Conservation (phyloP, 2,797 vertebrate species). For the Phrynocephalus forsythii region DNA sequence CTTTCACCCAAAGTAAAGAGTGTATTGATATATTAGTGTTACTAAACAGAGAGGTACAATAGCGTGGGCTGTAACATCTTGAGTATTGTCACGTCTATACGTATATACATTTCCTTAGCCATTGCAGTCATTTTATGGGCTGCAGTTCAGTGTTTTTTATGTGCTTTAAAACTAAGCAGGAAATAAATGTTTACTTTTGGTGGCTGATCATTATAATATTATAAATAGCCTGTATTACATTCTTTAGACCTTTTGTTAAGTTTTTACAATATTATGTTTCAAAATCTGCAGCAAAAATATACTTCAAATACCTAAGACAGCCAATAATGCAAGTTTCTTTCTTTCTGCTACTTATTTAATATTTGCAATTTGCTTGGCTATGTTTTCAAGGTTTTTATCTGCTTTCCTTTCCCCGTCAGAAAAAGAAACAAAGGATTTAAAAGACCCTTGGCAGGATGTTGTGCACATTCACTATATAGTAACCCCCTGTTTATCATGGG, state of each 20-base stretch:
- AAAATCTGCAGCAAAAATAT: neutral
- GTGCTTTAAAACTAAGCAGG: neutral
- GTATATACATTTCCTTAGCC: slow-evolving; percentile 15
- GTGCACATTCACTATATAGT: too few relatives aligned
- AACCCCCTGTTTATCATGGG: too few relatives aligned
- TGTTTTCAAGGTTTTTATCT: neutral
- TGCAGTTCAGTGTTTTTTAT: neutral
- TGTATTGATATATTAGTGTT: neutral
- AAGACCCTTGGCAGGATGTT: too few relatives aligned
- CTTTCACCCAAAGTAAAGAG: slow-evolving; percentile 95
- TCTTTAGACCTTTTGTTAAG: neutral
- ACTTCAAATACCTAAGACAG: neutral
- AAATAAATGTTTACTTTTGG: neutral
- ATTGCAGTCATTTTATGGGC: neutral
- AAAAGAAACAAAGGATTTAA: too few relatives aligned
- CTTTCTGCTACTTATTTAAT: neutral
- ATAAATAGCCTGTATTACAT: neutral
- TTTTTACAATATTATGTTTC: neutral
- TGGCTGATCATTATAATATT: slow-evolving; percentile 9
- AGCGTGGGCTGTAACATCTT: accelerated
- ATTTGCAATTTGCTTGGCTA: neutral
- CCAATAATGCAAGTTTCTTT: neutral
- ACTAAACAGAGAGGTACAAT: neutral
- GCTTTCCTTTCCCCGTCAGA: too few relatives aligned
- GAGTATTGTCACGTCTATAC: neutral